Percentiles rank a stretch among this genome's conserved stretches.
These are phyloP conservation scores for Cyanoramphus novaezelandiae DNA, from an alignment of 2,113 vertebrate species.

Conservation along the genomic window DNA sequence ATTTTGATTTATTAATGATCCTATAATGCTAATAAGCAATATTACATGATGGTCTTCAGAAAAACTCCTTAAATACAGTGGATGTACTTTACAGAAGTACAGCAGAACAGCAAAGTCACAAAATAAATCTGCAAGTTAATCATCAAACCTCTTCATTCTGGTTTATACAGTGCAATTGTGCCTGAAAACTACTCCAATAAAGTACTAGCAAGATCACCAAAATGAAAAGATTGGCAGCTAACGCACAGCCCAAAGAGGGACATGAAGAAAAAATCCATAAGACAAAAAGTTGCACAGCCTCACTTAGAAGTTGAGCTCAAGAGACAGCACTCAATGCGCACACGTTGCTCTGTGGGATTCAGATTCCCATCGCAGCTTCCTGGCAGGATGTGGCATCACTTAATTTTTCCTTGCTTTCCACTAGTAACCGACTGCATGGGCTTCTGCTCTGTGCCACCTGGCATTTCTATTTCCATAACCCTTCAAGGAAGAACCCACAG, in stretches of 20 bases:
- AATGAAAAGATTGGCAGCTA: neutral
- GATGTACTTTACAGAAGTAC: neutral
- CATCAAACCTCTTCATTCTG: neutral
- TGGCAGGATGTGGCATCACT: neutral
- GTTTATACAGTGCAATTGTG: neutral
- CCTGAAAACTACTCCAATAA: neutral
- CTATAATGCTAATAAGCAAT: neutral
- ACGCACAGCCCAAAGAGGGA: neutral
- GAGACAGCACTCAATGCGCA: neutral
- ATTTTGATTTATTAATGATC: neutral
- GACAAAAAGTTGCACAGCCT: neutral
- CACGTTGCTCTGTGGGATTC: neutral
- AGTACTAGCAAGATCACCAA: neutral
- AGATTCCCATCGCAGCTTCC: neutral
- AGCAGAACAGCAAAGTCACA: neutral
- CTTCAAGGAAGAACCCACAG: neutral
- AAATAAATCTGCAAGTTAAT: neutral
- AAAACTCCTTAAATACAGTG: neutral
- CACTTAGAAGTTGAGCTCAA: neutral
- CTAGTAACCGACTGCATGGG: neutral
- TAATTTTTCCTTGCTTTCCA: neutral
- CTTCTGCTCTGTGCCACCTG: neutral
- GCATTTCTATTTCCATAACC: neutral
- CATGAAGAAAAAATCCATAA: neutral
- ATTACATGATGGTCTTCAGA: rapidly evolving